Evolutionary conservation across 1,140 invertebrate genomes (phyloP).

Genomic region (Eumaeus atala): DNA sequence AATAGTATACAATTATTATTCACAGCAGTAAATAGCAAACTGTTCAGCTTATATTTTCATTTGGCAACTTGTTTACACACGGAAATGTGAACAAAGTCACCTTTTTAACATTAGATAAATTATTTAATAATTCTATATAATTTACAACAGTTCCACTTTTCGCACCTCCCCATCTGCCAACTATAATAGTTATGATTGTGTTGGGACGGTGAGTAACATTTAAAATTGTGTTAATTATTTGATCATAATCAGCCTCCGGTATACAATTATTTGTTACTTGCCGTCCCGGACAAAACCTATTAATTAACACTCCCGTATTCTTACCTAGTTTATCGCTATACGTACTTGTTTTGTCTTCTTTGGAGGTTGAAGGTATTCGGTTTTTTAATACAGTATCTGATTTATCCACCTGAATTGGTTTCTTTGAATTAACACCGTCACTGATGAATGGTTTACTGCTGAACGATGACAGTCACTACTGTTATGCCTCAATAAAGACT

Average conservation of each 20-base stretch:
- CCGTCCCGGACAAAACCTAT: not conserved
- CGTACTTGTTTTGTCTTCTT: too few species aligned
- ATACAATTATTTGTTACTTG: not conserved
- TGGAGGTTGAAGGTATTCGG: too few species aligned
- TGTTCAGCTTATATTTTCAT: too few species aligned
- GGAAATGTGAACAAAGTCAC: slow-evolving; percentile 4
- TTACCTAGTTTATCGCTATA: too few species aligned
- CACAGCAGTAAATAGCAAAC: too few species aligned
- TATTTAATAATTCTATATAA: slow-evolving; percentile 1
- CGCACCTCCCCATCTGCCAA: not conserved
- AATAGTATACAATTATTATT: too few species aligned
- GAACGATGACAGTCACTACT: too few species aligned
- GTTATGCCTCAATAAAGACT: too few species aligned
- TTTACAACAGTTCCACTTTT: not conserved
- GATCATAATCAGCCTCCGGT: not conserved
- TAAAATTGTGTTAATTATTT: not conserved
- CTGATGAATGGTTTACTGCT: too few species aligned
- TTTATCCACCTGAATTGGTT: too few species aligned
- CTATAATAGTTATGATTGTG: not conserved
- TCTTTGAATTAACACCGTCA: too few species aligned
- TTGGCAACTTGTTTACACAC: not conserved
- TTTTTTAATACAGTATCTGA: too few species aligned
- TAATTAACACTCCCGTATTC: not conserved
- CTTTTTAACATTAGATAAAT: not conserved
- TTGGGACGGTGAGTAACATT: not conserved